Evolutionary conservation across 1,140 invertebrate species (phyloP).

Genomic region (Drosophila parabipectinata): DNA sequence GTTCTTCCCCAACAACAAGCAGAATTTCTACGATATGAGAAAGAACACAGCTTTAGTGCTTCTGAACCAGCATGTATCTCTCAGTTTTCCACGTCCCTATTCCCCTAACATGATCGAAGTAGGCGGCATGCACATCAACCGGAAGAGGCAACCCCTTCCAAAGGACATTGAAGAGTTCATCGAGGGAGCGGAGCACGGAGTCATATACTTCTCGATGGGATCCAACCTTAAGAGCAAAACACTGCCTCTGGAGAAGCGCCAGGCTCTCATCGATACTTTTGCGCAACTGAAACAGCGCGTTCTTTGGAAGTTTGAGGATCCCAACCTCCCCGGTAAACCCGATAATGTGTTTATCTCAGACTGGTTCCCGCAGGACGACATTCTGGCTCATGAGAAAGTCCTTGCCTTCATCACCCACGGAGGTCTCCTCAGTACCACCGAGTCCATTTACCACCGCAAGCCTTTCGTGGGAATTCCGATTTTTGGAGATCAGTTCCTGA

Average conservation of each 20-base stretch:
- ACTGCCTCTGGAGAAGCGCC: slow-evolving; percentile 85
- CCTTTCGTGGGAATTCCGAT: slow-evolving; percentile 90
- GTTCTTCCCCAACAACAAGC: slow-evolving; percentile 76
- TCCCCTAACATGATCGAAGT: slow-evolving; percentile 86
- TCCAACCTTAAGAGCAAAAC: slow-evolving; percentile 86
- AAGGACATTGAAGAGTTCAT: slow-evolving; percentile 85
- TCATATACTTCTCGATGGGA: slow-evolving; percentile 87
- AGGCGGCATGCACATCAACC: slow-evolving; percentile 86
- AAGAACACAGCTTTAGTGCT: slow-evolving; percentile 85
- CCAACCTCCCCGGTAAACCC: slow-evolving; percentile 85
- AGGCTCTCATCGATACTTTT: slow-evolving; percentile 86
- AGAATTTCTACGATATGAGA: slow-evolving; percentile 64
- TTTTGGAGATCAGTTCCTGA: slow-evolving; percentile 87
- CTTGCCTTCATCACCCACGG: slow-evolving; percentile 90
- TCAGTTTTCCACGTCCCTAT: slow-evolving; percentile 85
- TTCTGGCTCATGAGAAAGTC: slow-evolving; percentile 89
- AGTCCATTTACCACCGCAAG: slow-evolving; percentile 89
- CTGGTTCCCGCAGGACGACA: slow-evolving; percentile 90
- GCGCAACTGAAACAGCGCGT: slow-evolving; percentile 86
- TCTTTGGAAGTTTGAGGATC: slow-evolving; percentile 89
- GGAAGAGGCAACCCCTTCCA: slow-evolving; percentile 79
- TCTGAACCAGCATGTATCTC: slow-evolving; percentile 85
- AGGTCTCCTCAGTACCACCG: slow-evolving; percentile 89
- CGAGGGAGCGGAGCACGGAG: slow-evolving; percentile 85
- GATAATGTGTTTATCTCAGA: slow-evolving; percentile 87